A percentile compares a stretch with the other conserved stretches of the same genome.
phyloP scores from a whole-genome alignment of 1,140 invertebrate genomes.

The Drosophila bifasciata region DNA sequence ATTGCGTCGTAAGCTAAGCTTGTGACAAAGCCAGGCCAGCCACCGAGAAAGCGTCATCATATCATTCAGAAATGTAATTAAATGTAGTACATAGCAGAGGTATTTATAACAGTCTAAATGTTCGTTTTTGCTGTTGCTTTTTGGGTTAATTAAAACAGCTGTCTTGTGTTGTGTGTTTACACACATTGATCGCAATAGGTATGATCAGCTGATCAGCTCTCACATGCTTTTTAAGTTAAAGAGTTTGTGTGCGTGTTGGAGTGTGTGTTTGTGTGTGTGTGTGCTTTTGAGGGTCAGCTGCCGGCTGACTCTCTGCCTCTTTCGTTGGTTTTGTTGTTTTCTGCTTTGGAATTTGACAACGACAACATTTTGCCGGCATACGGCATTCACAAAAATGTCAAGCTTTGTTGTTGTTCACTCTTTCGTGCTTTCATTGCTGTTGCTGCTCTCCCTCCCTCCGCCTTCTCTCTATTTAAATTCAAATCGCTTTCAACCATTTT shows the following conservation, averaged over 20 bases:
- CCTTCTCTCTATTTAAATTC: constrained; percentile 60
- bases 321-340: constrained; percentile 16
- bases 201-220: constrained; percentile 71
- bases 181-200: constrained; percentile 61
- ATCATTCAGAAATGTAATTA: constrained; percentile 31
- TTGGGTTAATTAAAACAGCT: constrained; percentile 80
- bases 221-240: background rate
- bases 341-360: constrained; percentile 30
- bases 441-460: constrained; percentile 13
- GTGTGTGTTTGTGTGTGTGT: constrained; percentile 10
- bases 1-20: constrained; percentile 64
- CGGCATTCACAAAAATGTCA: constrained; percentile 8
- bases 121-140: constrained; percentile 47
- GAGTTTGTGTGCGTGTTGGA: constrained; percentile 4
- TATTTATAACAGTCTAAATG: constrained; percentile 7
- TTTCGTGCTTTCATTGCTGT: constrained; percentile 38
- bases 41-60: constrained; percentile 10
- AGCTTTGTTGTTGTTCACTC: constrained; percentile 3
- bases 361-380: constrained; percentile 35
- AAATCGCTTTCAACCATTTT: constrained; percentile 61
- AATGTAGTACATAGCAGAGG: constrained; percentile 8
- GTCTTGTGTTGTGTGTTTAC: constrained; percentile 53
- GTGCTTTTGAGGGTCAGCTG: constrained; percentile 57
- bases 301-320: constrained; percentile 5
- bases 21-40: constrained; percentile 15